phyloP scores from a whole-genome alignment of 2,113 vertebrate species.

The zebrafish (Danio rerio) region GRCz12tu NC_133187.1:7139001-7139500 shows the following conservation, averaged over 20 bases:
- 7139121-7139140: slow-evolving; percentile 2
- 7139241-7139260: neutral
- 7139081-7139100: neutral
- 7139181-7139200: slow-evolving; percentile 15
- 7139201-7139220: slow-evolving; percentile 1
- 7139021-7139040: neutral
- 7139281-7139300: neutral
- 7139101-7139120: neutral
- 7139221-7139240: neutral
- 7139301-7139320: neutral
- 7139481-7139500: no score
- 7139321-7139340: neutral
- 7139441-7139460: neutral
- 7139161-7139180: slow-evolving; percentile 9
- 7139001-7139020: neutral
- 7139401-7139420: neutral
- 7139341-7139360: neutral
- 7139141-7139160: slow-evolving; percentile 3
- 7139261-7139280: slow-evolving; percentile 6
- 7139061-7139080: neutral
- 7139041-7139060: neutral
- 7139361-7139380: neutral
- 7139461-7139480: neutral
- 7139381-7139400: neutral
- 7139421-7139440: no score